Evolutionary conservation across 2,888 invertebrate genomes (phyloP), one percentile per base, ranked within the genome.

Genomic region (Sphaerophoria rueppellii): DNA sequence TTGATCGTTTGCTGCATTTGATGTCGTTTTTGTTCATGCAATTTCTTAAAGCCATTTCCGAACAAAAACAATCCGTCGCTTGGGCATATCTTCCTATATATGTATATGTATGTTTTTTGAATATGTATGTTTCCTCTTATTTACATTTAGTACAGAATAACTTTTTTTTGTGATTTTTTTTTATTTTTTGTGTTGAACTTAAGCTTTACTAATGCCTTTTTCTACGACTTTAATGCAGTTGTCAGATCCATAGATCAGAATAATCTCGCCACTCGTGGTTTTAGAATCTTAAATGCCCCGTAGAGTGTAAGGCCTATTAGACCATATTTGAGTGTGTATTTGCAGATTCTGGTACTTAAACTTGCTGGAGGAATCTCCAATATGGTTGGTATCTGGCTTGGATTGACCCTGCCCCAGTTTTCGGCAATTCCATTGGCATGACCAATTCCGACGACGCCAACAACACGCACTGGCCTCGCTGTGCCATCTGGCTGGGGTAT

Each of bases 401-500:
- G 93, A 78, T 93, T 93, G 6, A 96, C 95, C 89, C 95, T 95
- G 40, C 95, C 95, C 97, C 98, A 98, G 91, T 95, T 94, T 70
- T 95, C 93, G 4, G 94, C 94, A 87, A 99, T 99, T 70, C 99
- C 99, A 50, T 96, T 94, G 32, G 96, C 95, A 92, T 99, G 99
- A 0, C 99, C 99, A 85, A 99, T 97, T 9, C 99, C 99, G 24
- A 99, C 99, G n/a, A 99, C 97, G 43, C 98, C 99, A 4, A 99
- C 99, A 46, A 99, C 95, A 87, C 96, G 94, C 37, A 95, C 93
- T 14, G 95, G 95, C 6, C 90, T 89, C 46, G 88, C 88, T 6
- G 88, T 81, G 14, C 88, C 89, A 54, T 90, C 89, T 0, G 88
- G 77, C 37, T 88, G 88, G 4, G 89, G 87, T 72, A 90, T 89